Evolutionary conservation across 2,113 vertebrate species (phyloP).

Genomic region (Rhinoderma darwinii): DNA sequence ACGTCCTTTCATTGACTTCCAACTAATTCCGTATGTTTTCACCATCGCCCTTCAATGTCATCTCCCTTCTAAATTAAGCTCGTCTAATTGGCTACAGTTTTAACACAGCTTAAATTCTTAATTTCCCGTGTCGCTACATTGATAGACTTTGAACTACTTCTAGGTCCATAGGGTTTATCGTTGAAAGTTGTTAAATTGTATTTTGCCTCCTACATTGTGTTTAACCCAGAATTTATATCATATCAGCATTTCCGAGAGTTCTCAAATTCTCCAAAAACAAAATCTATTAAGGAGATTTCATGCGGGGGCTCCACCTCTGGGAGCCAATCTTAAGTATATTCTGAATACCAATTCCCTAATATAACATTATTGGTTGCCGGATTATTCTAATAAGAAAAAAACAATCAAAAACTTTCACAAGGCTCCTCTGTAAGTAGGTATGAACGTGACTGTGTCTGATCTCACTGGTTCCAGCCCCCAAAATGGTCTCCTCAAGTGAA

Average conservation of each 20-base stretch:
- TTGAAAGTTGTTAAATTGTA: slow-evolving; percentile 13
- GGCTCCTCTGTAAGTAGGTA: too few relatives aligned
- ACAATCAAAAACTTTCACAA: too few relatives aligned
- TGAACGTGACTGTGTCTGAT: too few relatives aligned
- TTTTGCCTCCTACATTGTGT: not conserved
- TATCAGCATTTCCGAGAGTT: not conserved
- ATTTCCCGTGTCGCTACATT: slow-evolving; percentile 20
- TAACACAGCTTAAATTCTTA: slow-evolving; percentile 15
- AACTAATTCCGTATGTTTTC: not conserved
- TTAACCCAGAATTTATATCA: slow-evolving; percentile 25
- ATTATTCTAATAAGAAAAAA: not conserved
- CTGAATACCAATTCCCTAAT: not conserved
- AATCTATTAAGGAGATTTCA: not conserved
- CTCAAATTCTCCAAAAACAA: not conserved
- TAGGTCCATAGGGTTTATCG: not conserved
- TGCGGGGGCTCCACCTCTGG: not conserved
- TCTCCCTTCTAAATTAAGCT: slow-evolving; percentile 18
- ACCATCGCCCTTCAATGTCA: slow-evolving; percentile 14
- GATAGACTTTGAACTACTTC: slow-evolving; percentile 33
- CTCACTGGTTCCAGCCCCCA: too few relatives aligned
- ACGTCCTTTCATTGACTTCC: slow-evolving; percentile 1
- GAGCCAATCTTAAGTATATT: not conserved
- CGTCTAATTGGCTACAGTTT: slow-evolving; percentile 12
- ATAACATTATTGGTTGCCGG: not conserved
- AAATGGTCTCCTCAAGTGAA: too few relatives aligned